Conservation (phyloP, 53 echinoderm and acorn worm species). For the Zoroaster sp. region DNA sequence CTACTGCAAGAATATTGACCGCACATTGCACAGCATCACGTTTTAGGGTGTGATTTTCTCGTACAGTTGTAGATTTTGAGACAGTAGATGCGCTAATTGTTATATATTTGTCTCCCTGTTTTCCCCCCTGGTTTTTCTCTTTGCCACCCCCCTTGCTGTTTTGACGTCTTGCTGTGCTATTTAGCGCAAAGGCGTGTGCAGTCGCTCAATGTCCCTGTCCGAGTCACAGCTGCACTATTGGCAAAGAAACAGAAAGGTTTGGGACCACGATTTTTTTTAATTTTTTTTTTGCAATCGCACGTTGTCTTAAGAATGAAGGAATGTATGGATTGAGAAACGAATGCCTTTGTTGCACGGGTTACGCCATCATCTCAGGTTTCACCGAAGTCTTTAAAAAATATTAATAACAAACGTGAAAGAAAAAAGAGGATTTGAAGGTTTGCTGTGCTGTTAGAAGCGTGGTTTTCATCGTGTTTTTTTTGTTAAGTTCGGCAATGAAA, state of each 20-base stretch:
- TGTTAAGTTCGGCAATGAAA: not conserved
- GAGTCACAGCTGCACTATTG: slow-evolving; percentile 98
- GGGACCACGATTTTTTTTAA: not conserved
- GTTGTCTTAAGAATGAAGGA: slow-evolving; percentile 15
- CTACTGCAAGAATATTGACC: not conserved
- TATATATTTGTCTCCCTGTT: slow-evolving; percentile 38
- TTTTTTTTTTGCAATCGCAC: slow-evolving; percentile 28
- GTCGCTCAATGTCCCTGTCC: slow-evolving; percentile 96
- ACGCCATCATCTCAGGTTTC: not conserved
- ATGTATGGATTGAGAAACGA: slow-evolving; percentile 12
- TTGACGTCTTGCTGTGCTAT: slow-evolving; percentile 34
- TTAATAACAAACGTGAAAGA: not conserved
- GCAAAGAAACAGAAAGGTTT: slow-evolving; percentile 66
- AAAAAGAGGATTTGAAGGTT: not conserved
- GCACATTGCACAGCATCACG: not conserved
- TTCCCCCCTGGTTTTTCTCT: slow-evolving; percentile 34
- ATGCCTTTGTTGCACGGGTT: slow-evolving; percentile 15
- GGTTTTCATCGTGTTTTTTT: not conserved
- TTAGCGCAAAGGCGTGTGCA: slow-evolving; percentile 82
- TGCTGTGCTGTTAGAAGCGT: not conserved
- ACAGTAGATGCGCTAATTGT: slow-evolving; percentile 18
- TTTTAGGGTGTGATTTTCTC: not conserved
- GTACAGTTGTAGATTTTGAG: slow-evolving; percentile 14
- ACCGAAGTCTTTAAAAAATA: not conserved
- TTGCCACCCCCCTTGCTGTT: slow-evolving; percentile 3